Conservation (phyloP, 2,113 vertebrate genomes). For the Melanostigma gelatinosum region DNA sequence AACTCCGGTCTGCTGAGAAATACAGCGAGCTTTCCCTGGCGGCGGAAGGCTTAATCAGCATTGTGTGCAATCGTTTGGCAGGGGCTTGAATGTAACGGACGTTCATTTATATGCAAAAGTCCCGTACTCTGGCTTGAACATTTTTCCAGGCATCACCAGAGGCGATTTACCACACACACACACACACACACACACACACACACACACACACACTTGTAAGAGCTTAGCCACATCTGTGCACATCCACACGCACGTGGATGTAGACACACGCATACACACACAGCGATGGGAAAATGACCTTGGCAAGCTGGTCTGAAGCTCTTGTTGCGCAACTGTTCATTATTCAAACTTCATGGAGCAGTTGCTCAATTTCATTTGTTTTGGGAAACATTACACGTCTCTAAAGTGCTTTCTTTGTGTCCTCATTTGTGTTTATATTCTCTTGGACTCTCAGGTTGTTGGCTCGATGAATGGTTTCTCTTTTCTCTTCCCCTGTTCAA, state of each 20-base stretch:
- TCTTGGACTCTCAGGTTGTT: slow-evolving; percentile 47
- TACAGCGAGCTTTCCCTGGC: slow-evolving; percentile 3
- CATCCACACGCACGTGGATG: neutral
- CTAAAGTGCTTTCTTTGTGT: slow-evolving; percentile 18
- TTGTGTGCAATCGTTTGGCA: neutral
- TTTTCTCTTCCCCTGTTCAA: slow-evolving; percentile 38
- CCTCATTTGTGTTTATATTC: slow-evolving; percentile 47
- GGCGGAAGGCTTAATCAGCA: neutral
- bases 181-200: slow-evolving; percentile 11
- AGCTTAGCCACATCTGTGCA: slow-evolving; percentile 14
- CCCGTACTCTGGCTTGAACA: neutral
- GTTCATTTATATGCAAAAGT: slow-evolving; percentile 3
- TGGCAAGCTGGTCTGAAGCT: slow-evolving; percentile 19
- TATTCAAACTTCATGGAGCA: slow-evolving; percentile 34
- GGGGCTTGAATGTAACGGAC: neutral
- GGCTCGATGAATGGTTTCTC: slow-evolving; percentile 42
- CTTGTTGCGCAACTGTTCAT: slow-evolving; percentile 49
- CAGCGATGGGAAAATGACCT: slow-evolving; percentile 40
- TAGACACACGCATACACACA: slow-evolving; percentile 22
- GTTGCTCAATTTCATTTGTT: slow-evolving; percentile 50
- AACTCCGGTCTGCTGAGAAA: neutral
- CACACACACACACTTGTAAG: slow-evolving; percentile 7
- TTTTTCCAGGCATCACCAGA: slow-evolving; percentile 27
- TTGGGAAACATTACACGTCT: slow-evolving; percentile 32
- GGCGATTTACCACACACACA: slow-evolving; percentile 27